Percentiles rank a stretch among this genome's conserved stretches.
Evolutionary conservation across 1,140 invertebrate species (phyloP).

Genomic region (Hyles vespertilio): DNA sequence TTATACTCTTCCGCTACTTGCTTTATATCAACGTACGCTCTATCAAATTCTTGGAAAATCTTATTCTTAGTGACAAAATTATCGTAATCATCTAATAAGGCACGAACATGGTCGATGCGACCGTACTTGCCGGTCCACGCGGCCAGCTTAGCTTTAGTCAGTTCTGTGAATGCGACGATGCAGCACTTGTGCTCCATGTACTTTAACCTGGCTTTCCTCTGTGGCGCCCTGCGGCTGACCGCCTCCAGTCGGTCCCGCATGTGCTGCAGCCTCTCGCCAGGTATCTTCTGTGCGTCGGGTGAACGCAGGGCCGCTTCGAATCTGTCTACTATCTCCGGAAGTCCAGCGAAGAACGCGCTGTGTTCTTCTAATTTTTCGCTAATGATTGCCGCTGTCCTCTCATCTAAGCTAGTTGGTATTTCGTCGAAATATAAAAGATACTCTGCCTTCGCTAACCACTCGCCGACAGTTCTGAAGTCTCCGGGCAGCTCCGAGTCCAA

Average conservation of each 20-base stretch:
- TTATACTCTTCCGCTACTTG: slow-evolving; percentile 94
- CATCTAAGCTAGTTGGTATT: slow-evolving; percentile 87
- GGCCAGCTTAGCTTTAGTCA: slow-evolving; percentile 92
- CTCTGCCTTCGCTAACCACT: slow-evolving; percentile 93
- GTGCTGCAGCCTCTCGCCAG: slow-evolving; percentile 86
- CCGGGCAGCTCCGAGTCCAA: slow-evolving; percentile 90
- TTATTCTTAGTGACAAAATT: slow-evolving; percentile 94
- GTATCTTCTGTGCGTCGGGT: slow-evolving; percentile 79
- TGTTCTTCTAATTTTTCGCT: slow-evolving; percentile 93
- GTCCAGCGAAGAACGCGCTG: slow-evolving; percentile 90
- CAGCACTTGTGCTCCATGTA: slow-evolving; percentile 95
- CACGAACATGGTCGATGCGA: slow-evolving; percentile 86
- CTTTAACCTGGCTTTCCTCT: slow-evolving; percentile 88
- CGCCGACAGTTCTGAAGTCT: slow-evolving; percentile 88
- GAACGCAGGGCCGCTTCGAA: slow-evolving; percentile 83
- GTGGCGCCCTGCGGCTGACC: slow-evolving; percentile 82
- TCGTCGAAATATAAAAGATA: slow-evolving; percentile 88
- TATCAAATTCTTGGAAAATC: slow-evolving; percentile 96
- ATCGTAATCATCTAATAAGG: slow-evolving; percentile 91
- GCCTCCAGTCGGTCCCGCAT: slow-evolving; percentile 85
- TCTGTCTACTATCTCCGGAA: slow-evolving; percentile 84
- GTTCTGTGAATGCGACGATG: slow-evolving; percentile 91
- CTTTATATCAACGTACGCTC: slow-evolving; percentile 93
- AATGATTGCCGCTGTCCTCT: slow-evolving; percentile 90
- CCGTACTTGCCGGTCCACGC: slow-evolving; percentile 94